Evolutionary conservation across 2,113 vertebrate species (phyloP).

Genomic region (Callorhinus ursinus): DNA sequence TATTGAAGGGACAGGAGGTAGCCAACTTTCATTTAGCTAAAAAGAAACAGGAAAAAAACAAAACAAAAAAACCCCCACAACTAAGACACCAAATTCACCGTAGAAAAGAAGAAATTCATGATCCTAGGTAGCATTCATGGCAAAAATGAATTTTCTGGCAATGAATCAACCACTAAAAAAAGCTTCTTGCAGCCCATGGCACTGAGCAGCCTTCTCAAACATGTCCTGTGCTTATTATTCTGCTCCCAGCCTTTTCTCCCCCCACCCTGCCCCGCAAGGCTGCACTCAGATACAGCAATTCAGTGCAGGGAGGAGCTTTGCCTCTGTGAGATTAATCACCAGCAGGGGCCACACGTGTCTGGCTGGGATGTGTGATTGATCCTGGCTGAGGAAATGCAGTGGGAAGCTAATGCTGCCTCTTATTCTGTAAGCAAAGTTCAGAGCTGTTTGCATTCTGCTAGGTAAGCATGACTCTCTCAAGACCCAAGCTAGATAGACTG

Average conservation of each 20-base stretch:
- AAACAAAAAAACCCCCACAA: not conserved
- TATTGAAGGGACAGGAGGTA: not conserved
- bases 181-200: constrained; percentile 37
- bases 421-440: constrained; percentile 85
- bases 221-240: constrained; percentile 69
- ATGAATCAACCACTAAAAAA: constrained; percentile 50
- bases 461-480: constrained; percentile 87
- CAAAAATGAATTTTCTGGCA: constrained; percentile 61
- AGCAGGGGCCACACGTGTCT: constrained; percentile 79
- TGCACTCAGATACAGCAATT: constrained; percentile 66
- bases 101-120: not conserved
- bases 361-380: constrained; percentile 80
- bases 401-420: constrained; percentile 85
- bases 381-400: constrained; percentile 83
- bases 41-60: not conserved
- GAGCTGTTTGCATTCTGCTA: constrained; percentile 84
- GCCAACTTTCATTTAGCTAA: not conserved
- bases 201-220: not conserved
- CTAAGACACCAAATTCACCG: not conserved
- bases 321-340: constrained; percentile 82
- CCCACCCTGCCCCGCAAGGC: not conserved
- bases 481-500: constrained; percentile 78
- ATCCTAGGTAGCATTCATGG: not conserved
- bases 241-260: constrained; percentile 62
- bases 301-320: constrained; percentile 69